Evolutionary conservation across 2,113 vertebrate species (phyloP).

Genomic region (Indri indri): DNA sequence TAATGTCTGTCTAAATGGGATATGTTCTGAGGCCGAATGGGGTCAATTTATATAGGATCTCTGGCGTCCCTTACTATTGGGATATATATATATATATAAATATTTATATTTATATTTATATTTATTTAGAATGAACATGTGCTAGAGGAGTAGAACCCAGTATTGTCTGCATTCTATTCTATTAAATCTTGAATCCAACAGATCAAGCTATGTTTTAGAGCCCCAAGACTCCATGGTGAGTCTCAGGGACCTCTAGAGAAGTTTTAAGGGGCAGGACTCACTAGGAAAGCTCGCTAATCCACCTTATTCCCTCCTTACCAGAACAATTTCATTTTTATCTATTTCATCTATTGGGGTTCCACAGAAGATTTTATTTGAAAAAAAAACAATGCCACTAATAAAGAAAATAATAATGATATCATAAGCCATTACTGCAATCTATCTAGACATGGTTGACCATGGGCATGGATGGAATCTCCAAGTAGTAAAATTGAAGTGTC

Average conservation of each 20-base stretch:
- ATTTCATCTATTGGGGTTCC: background rate
- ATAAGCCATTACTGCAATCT: background rate
- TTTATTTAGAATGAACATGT: background rate
- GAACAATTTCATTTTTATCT: constrained; percentile 1
- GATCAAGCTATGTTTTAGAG: background rate
- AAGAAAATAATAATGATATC: background rate
- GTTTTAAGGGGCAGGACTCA: background rate
- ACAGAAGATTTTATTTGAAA: background rate
- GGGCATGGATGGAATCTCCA: background rate
- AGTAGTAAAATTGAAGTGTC: background rate
- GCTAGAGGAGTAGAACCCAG: background rate
- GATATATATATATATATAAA: background rate
- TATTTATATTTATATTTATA: background rate
- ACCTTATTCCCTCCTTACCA: background rate
- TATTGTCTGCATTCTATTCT: background rate
- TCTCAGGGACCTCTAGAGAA: background rate
- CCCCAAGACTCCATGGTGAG: background rate
- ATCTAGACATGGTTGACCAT: background rate
- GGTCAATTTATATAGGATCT: background rate
- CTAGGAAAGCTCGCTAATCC: background rate
- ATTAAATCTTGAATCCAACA: constrained; percentile 5
- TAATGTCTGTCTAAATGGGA: constrained; percentile 31
- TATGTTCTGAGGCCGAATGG: background rate
- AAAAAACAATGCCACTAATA: background rate
- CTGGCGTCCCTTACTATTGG: background rate